Conservation (phyloP, 2,113 vertebrate species). For the Dolichotis patagonum region DNA sequence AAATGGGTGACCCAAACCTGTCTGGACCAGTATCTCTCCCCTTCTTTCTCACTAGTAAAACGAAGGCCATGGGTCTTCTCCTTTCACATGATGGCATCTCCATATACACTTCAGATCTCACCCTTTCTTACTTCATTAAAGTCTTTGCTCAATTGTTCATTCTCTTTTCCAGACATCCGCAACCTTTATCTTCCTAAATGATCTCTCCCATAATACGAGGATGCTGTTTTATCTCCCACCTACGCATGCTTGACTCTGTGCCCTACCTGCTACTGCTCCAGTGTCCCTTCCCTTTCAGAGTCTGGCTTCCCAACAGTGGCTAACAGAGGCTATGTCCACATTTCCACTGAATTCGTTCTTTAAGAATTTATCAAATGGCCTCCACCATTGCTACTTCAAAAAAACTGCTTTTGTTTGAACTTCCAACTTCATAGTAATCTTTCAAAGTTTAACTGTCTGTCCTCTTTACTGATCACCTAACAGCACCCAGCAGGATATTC, state of each 20-base stretch:
- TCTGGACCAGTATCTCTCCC: neutral
- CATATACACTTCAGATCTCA: neutral
- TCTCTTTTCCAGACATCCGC: neutral
- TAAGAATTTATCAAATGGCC: neutral
- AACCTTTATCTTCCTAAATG: neutral
- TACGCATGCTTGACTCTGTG: neutral
- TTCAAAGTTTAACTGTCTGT: slow-evolving; percentile 10
- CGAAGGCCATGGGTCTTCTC: neutral
- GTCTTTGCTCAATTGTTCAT: neutral
- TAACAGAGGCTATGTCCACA: neutral
- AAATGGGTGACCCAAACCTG: neutral
- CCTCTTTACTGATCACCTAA: neutral
- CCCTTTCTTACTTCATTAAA: neutral
- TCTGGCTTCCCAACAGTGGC: neutral
- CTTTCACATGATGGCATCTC: neutral
- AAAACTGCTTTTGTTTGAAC: neutral
- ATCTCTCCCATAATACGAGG: neutral
- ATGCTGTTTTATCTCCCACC: neutral
- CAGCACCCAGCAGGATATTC: neutral
- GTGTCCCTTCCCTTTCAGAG: neutral
- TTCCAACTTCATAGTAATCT: neutral
- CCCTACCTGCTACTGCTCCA: too few relatives aligned
- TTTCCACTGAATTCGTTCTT: neutral
- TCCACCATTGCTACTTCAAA: accelerated
- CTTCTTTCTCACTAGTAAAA: neutral